Conservation (phyloP, 2,888 invertebrate genomes). For the Drosophila planitibia region DNA sequence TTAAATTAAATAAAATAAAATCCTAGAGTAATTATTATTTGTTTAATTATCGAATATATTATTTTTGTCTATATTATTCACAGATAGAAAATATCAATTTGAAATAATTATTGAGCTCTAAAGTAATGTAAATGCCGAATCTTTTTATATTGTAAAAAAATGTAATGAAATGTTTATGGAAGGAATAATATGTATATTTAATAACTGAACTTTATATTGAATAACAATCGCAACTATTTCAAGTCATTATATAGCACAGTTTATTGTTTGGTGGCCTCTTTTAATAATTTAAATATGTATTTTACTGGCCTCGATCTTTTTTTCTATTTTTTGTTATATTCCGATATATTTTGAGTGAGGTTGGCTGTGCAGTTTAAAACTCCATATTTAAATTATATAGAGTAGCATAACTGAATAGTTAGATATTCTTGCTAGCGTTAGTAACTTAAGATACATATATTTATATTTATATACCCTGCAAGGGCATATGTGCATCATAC, state of each 20-base stretch:
- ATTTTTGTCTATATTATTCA: not conserved
- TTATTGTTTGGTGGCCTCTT: not conserved
- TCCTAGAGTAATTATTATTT: not conserved
- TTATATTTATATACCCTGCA: constrained; percentile 21
- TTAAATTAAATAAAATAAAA: not conserved
- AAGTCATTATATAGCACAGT: not conserved
- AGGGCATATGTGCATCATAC: constrained; percentile 31
- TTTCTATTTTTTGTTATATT: not conserved
- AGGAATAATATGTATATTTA: not conserved
- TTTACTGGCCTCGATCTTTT: not conserved
- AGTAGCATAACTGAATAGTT: not conserved
- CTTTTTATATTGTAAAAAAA: not conserved
- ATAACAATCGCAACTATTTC: not conserved
- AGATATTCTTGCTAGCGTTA: constrained; percentile 11
- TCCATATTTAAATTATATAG: not conserved
- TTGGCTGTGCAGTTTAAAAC: not conserved
- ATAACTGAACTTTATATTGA: not conserved
- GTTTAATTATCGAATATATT: not conserved
- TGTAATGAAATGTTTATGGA: not conserved
- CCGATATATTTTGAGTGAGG: not conserved
- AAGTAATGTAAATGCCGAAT: not conserved
- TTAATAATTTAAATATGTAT: not conserved
- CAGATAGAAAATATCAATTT: not conserved
- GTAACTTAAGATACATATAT: constrained; percentile 11
- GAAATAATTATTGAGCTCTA: not conserved